A percentile compares a stretch with the other conserved stretches of the same genome.
phyloP scores from a whole-genome alignment of 2,113 vertebrate genomes.

The Mobula hypostoma region DNA sequence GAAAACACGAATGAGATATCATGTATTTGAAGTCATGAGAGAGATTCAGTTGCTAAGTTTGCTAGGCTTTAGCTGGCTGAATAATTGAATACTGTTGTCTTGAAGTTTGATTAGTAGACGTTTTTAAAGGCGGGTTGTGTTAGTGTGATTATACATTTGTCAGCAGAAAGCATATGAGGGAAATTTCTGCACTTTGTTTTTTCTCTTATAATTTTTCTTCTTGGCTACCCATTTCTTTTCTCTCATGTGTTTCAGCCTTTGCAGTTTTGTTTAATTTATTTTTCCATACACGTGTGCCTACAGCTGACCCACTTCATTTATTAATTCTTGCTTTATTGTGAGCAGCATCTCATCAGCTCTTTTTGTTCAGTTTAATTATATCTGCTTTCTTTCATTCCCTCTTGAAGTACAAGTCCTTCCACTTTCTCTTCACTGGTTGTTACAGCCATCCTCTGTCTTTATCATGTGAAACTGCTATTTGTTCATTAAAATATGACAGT shows the following conservation, averaged over 20 bases:
- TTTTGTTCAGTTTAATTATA: neutral
- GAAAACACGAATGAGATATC: too few relatives aligned
- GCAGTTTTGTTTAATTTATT: neutral
- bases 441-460: neutral
- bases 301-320: neutral
- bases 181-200: neutral
- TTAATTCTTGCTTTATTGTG: neutral
- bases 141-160: neutral
- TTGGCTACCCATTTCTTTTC: neutral
- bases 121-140: neutral
- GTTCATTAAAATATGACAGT: neutral
- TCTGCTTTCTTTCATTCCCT: neutral
- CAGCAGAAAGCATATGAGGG: neutral
- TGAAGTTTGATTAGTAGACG: neutral
- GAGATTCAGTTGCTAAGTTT: neutral
- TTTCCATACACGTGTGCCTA: neutral
- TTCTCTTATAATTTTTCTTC: neutral
- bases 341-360: too few relatives aligned
- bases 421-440: neutral
- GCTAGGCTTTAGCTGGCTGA: neutral
- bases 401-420: neutral
- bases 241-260: neutral
- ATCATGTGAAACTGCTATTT: neutral
- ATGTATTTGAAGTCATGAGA: neutral
- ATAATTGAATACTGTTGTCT: neutral